A percentile compares a stretch with the other conserved stretches of the same genome.
Evolutionary conservation across 2,888 invertebrate genomes (phyloP).

Genomic region (Lathronympha strigana): DNA sequence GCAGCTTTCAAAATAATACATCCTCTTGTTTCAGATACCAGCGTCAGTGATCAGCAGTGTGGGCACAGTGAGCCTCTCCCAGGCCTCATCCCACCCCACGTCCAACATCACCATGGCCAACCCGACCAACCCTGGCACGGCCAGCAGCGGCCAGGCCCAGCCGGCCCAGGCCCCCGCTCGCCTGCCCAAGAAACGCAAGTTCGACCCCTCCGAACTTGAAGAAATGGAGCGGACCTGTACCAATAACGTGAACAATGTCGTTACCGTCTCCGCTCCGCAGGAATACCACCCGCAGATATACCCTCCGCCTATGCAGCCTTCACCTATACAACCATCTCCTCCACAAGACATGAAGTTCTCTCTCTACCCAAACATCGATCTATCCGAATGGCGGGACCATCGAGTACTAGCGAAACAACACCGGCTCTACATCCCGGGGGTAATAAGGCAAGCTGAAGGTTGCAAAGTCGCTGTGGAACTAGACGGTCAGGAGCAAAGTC

Average conservation of each 20-base stretch:
- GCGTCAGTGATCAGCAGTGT: conserved; percentile 85
- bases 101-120: conserved; percentile 78
- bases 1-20: not conserved
- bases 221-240: conserved; percentile 84
- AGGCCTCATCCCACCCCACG: conserved; percentile 69
- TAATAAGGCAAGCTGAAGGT: conserved; percentile 89
- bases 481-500: conserved; percentile 89
- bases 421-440: conserved; percentile 93
- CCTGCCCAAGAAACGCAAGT: conserved; percentile 97
- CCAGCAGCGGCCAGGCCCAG: conserved; percentile 67
- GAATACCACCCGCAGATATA: conserved; percentile 66
- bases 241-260: conserved; percentile 54
- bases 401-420: conserved; percentile 94
- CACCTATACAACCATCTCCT: conserved; percentile 80
- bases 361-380: conserved; percentile 88
- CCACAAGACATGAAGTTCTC: conserved; percentile 81
- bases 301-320: conserved; percentile 67
- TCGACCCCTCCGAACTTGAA: conserved; percentile 91
- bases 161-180: conserved; percentile 85
- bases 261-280: conserved; percentile 58
- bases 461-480: conserved; percentile 92
- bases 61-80: conserved; percentile 82
- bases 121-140: conserved; percentile 74
- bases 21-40: conserved; percentile 73
- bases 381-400: conserved; percentile 97